Evolutionary conservation across 1,140 invertebrate genomes (phyloP).

Genomic region (Drosophila arizonae): DNA sequence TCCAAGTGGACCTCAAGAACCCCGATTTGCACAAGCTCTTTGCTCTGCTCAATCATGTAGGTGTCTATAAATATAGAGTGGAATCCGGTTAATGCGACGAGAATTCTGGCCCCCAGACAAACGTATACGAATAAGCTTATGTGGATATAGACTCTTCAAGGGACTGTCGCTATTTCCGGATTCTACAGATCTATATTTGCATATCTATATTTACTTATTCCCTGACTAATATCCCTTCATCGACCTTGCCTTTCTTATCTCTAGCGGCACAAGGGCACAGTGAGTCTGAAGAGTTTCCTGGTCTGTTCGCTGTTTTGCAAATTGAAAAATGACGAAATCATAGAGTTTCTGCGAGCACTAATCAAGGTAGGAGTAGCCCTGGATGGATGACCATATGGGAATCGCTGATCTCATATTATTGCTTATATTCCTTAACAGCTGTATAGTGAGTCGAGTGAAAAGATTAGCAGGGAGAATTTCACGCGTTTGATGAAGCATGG

Average conservation of each 20-base stretch:
- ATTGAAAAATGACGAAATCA: constrained; percentile 64
- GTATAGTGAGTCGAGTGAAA: constrained; percentile 62
- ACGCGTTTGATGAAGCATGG: constrained; percentile 63
- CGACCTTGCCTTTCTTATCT: not conserved
- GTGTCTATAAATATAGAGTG: not conserved
- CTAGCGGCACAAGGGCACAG: constrained; percentile 59
- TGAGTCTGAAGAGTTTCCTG: constrained; percentile 74
- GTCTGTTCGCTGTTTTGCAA: constrained; percentile 76
- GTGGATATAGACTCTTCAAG: no score
- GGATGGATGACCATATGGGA: not conserved
- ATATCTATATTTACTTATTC: not conserved
- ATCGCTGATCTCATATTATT: not conserved
- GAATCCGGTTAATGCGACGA: no score
- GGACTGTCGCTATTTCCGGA: no score
- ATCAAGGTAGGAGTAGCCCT: constrained; percentile 53
- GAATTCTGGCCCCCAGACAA: no score
- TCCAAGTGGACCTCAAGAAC: constrained; percentile 64
- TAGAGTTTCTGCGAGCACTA: constrained; percentile 66
- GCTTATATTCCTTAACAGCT: constrained; percentile 40
- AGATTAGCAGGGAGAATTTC: constrained; percentile 66
- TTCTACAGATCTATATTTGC: no score
- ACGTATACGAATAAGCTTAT: no score
- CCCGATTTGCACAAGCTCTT: constrained; percentile 68
- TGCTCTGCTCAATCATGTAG: constrained; percentile 71
- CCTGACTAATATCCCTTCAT: not conserved